These are phyloP conservation scores for Pterois miles DNA, from an alignment of 2,797 vertebrate species.

Conservation along the genomic window DNA sequence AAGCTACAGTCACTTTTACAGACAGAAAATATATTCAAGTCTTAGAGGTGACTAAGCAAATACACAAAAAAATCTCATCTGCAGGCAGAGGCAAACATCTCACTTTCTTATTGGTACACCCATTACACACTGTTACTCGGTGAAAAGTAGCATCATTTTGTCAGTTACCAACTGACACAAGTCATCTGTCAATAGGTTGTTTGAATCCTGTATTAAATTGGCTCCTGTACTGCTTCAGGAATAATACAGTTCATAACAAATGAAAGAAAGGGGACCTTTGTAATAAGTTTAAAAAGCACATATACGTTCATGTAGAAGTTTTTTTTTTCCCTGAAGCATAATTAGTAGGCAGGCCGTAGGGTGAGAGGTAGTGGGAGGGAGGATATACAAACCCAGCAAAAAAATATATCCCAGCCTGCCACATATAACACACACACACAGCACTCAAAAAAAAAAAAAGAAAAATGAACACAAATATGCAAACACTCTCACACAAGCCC, in stretches of 20 bases:
- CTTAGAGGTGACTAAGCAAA: neutral
- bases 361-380: constrained; percentile 1
- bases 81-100: neutral
- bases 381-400: neutral
- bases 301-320: neutral
- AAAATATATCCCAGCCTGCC: neutral
- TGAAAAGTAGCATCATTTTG: constrained; percentile 3
- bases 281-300: neutral
- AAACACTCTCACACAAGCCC: constrained; percentile 8
- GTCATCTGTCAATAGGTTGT: neutral
- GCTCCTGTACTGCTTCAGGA: neutral
- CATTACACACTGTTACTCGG: neutral
- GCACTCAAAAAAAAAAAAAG: neutral
- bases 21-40: neutral
- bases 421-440: neutral
- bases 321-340: neutral
- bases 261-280: neutral
- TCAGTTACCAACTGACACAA: constrained; percentile 4
- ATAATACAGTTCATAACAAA: neutral
- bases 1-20: neutral
- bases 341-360: neutral
- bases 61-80: neutral
- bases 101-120: neutral
- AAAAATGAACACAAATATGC: neutral
- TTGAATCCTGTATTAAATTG: neutral